Conservation (phyloP, 2,888 invertebrate species). For the Lymantria monacha region DNA sequence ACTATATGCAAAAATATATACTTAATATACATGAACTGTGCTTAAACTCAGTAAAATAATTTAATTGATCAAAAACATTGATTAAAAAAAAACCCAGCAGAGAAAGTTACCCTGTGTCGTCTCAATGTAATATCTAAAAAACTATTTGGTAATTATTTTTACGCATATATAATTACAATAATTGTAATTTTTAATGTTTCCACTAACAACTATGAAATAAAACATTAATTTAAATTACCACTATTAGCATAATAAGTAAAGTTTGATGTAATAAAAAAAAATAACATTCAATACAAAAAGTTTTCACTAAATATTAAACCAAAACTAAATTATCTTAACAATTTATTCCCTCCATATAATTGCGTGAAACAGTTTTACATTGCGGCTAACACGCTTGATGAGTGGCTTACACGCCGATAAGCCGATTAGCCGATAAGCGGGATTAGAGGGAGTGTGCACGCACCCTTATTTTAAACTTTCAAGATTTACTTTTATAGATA, state of each 20-base stretch:
- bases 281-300: neutral
- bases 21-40: too few relatives aligned
- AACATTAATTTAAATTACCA: neutral
- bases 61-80: too few relatives aligned
- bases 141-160: too few relatives aligned
- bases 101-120: too few relatives aligned
- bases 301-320: constrained; percentile 19
- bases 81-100: too few relatives aligned
- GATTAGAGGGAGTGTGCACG: constrained; percentile 46
- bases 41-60: too few relatives aligned
- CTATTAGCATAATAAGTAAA: neutral
- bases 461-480: constrained; percentile 66
- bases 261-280: neutral
- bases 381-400: constrained; percentile 51
- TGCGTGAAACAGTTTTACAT: constrained; percentile 31
- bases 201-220: too few relatives aligned
- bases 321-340: constrained; percentile 18
- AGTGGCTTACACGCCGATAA: constrained; percentile 68
- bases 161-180: too few relatives aligned
- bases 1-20: too few relatives aligned
- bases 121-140: too few relatives aligned
- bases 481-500: constrained; percentile 49
- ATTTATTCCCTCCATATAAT: constrained; percentile 29
- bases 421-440: constrained; percentile 53
- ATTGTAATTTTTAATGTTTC: too few relatives aligned